Evolutionary conservation across 1,140 invertebrate species (phyloP).

Genomic region (Lasaia peninsularis): DNA sequence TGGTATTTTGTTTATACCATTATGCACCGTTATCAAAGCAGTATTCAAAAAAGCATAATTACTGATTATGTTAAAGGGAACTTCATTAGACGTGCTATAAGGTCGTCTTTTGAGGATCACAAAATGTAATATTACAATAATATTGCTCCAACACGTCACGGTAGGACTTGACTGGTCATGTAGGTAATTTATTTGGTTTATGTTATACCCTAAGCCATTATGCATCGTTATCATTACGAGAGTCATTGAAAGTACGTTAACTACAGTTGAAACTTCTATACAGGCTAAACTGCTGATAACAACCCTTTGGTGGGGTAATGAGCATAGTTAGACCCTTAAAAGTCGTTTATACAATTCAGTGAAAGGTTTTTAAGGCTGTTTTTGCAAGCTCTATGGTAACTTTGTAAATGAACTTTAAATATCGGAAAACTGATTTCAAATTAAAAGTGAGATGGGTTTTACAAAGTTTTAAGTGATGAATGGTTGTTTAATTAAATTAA

Average conservation of each 20-base stretch:
- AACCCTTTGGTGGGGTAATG: background rate
- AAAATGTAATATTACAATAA: no score
- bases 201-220: background rate
- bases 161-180: background rate
- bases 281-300: background rate
- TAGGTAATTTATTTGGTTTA: background rate
- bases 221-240: background rate
- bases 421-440: slow-evolving; percentile 10
- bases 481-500: background rate
- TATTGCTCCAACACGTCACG: no score
- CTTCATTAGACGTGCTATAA: no score
- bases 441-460: background rate
- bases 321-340: slow-evolving; percentile 1
- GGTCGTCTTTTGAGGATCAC: no score
- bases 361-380: background rate
- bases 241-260: background rate
- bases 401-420: background rate
- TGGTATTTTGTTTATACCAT: no score
- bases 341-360: background rate
- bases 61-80: no score
- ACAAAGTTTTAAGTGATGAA: slow-evolving; percentile 6
- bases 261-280: background rate
- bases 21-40: no score
- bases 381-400: background rate
- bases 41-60: no score